Conservation (phyloP, 2,113 vertebrate species). For the Eulemur rufifrons region DNA sequence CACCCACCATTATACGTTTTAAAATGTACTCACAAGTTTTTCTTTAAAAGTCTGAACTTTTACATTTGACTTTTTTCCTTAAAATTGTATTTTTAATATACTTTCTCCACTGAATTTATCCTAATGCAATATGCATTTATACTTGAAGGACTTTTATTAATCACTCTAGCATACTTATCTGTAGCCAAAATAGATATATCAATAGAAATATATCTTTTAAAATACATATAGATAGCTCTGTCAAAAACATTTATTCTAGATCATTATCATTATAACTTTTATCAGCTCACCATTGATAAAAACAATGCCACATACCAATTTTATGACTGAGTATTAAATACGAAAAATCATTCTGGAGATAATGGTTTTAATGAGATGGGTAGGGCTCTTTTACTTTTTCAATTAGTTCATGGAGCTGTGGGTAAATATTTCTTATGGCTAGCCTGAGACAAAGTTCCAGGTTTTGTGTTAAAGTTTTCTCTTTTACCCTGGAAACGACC, state of each 20-base stretch:
- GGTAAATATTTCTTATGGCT: not conserved
- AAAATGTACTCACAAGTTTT: not conserved
- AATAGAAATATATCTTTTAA: not conserved
- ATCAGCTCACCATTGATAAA: not conserved
- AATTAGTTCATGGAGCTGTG: rapidly evolving
- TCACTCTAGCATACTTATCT: not conserved
- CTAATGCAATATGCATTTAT: not conserved
- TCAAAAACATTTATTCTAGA: not conserved
- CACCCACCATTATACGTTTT: not conserved
- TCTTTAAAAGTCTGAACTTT: not conserved
- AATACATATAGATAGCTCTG: not conserved
- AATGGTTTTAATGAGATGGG: not conserved
- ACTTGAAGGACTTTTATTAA: not conserved
- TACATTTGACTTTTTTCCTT: not conserved
- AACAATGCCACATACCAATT: not conserved
- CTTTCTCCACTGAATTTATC: not conserved
- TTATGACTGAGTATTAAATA: not conserved
- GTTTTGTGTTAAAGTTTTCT: not conserved
- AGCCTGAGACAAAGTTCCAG: not conserved
- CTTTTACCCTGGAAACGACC: not conserved
- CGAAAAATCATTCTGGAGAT: not conserved
- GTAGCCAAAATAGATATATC: not conserved
- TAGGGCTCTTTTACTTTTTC: not conserved
- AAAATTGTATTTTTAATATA: not conserved
- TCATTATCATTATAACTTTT: not conserved